These are phyloP conservation scores for Gadopsis marmoratus DNA, from an alignment of 2,797 vertebrate genomes.

Conservation along the genomic window DNA sequence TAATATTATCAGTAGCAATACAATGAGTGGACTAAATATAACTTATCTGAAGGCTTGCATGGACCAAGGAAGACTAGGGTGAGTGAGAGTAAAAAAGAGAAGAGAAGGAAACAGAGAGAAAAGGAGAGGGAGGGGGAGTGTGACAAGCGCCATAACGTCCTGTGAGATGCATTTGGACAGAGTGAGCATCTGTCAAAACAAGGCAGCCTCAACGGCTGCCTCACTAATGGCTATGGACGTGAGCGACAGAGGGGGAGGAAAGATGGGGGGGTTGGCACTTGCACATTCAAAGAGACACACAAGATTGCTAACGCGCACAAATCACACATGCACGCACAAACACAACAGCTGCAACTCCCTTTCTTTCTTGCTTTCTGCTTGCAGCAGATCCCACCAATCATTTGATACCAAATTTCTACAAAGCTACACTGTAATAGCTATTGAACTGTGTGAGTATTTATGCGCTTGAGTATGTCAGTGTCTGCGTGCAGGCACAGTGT, in stretches of 20 bases:
- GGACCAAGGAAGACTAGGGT: conserved; percentile 34
- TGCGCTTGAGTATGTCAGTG: conserved; percentile 38
- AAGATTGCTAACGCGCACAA: conserved; percentile 40
- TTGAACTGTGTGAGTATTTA: conserved; percentile 57
- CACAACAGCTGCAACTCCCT: conserved; percentile 60
- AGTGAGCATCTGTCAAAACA: conserved; percentile 89
- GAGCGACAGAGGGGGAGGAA: conserved; percentile 77
- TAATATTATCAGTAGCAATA: conserved; percentile 6
- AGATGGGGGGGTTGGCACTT: conserved; percentile 53
- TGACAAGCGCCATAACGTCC: conserved; percentile 86
- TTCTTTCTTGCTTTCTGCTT: conserved; percentile 37
- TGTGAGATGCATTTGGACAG: conserved; percentile 88
- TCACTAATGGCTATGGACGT: conserved; percentile 85
- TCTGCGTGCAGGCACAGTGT: conserved; percentile 49
- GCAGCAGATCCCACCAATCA: conserved; percentile 74
- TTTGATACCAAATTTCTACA: conserved; percentile 73
- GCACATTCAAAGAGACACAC: conserved; percentile 69
- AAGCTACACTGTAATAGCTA: conserved; percentile 71
- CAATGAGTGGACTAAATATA: conserved; percentile 8
- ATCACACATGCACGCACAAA: conserved; percentile 38
- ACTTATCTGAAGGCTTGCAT: conserved; percentile 44
- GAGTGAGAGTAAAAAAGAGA: conserved; percentile 52
- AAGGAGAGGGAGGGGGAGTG: conserved; percentile 63
- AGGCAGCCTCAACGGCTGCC: conserved; percentile 83
- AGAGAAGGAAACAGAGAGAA: conserved; percentile 58